phyloP scores from a whole-genome alignment of 2,113 vertebrate genomes.

The Piaya cayana region DNA sequence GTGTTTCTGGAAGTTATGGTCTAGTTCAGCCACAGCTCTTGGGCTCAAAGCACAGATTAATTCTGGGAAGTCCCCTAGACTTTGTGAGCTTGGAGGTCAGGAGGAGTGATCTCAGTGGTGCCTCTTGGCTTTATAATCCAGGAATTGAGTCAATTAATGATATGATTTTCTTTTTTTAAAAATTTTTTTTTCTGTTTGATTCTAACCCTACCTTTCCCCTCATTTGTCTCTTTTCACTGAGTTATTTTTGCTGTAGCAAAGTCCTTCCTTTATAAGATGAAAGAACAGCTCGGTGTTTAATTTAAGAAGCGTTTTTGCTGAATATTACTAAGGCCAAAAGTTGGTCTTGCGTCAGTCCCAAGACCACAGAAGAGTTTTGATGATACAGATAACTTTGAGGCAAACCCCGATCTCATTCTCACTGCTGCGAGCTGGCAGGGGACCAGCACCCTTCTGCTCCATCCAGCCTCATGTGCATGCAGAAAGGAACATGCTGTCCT shows the following conservation, averaged over 20 bases:
- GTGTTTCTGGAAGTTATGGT: neutral
- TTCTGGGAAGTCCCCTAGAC: neutral
- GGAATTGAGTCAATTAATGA: conserved; percentile 15
- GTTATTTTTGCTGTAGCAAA: neutral
- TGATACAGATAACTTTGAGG: neutral
- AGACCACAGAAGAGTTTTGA: neutral
- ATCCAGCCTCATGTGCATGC: rapidly evolving
- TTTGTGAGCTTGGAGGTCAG: neutral
- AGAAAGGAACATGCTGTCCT: rapidly evolving
- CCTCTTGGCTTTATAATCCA: conserved; percentile 28
- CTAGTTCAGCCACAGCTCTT: neutral
- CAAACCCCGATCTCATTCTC: neutral
- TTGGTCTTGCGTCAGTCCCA: neutral
- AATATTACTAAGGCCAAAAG: neutral
- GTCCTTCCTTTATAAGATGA: neutral
- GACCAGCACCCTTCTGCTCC: neutral
- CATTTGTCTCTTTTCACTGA: neutral
- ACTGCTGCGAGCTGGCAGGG: neutral
- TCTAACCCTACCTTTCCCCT: neutral
- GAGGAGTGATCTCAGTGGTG: neutral
- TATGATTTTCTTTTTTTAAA: neutral
- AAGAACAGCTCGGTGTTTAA: neutral
- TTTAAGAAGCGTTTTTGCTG: neutral
- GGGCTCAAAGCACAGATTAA: neutral
- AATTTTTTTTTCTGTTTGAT: neutral